A percentile compares a stretch with the other conserved stretches of the same genome.
These are phyloP conservation scores for Polyergus mexicanus DNA, from an alignment of 1,140 invertebrate species.

Conservation along the genomic window DNA sequence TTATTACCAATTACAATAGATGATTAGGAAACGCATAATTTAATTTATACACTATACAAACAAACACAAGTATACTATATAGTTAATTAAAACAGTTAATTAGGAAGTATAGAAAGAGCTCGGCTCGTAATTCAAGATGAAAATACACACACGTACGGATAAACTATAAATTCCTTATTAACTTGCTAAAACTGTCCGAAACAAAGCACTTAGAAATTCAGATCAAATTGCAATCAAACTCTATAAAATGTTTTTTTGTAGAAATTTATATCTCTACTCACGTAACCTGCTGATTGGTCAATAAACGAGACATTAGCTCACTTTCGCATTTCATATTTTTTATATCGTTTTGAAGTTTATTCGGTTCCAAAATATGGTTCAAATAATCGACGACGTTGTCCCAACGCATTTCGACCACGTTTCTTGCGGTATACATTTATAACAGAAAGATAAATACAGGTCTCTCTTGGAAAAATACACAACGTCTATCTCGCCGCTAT, in stretches of 20 bases:
- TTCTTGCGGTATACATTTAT: too few species aligned
- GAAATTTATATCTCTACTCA: constrained; percentile 41
- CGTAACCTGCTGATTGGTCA: constrained; percentile 63
- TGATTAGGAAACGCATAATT: constrained; percentile 1
- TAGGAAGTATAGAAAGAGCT: too few species aligned
- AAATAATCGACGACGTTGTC: constrained; percentile 2
- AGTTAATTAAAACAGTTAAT: neutral
- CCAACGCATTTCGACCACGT: constrained; percentile 2
- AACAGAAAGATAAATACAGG: too few species aligned
- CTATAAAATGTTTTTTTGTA: neutral
- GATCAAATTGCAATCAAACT: too few species aligned
- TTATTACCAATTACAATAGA: constrained; percentile 40
- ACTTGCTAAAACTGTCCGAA: neutral
- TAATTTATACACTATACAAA: neutral
- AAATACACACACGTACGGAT: neutral
- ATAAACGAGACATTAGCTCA: constrained; percentile 73
- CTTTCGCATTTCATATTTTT: constrained; percentile 60
- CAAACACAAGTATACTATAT: constrained; percentile 28
- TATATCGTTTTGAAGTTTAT: neutral
- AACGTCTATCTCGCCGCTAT: too few species aligned
- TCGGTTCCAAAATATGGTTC: too few species aligned
- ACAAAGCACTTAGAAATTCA: neutral
- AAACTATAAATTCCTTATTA: neutral
- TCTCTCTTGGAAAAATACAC: too few species aligned
- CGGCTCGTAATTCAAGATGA: too few species aligned